These are phyloP conservation scores for Lacanobia wlatinum DNA, from an alignment of 2,888 invertebrate species.

Conservation along the genomic window DNA sequence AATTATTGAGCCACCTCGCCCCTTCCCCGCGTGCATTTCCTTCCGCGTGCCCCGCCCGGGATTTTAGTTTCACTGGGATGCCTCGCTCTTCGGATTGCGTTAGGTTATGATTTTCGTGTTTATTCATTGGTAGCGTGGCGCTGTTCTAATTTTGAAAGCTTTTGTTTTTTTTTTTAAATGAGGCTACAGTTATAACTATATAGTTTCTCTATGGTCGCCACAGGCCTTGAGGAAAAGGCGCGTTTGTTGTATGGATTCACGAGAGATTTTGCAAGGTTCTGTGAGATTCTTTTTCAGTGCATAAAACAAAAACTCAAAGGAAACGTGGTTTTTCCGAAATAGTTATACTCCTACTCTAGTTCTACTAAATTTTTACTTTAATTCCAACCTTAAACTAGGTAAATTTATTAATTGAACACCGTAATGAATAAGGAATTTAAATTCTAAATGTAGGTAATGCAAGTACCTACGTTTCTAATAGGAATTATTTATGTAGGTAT, in stretches of 20 bases:
- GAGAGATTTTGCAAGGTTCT: not conserved
- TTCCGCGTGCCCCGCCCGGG: constrained; percentile 80
- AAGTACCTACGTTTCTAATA: constrained; percentile 14
- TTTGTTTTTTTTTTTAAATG: not conserved
- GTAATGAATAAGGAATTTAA: not conserved
- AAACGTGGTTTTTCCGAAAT: not conserved
- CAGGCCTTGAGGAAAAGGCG: not conserved
- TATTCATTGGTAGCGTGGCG: constrained; percentile 36
- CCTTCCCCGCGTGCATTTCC: constrained; percentile 79
- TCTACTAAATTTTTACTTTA: not conserved
- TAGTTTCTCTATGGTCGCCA: not conserved
- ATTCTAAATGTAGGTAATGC: constrained; percentile 19
- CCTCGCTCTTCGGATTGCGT: constrained; percentile 70
- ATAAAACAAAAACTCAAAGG: not conserved
- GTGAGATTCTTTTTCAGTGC: too few species aligned
- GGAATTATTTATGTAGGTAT: constrained; percentile 41
- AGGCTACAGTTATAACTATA: not conserved
- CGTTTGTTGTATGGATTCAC: not conserved
- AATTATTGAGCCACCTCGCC: constrained; percentile 81
- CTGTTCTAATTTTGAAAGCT: constrained; percentile 38
- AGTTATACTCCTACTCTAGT: too few species aligned
- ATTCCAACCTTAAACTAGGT: not conserved
- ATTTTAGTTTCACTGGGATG: constrained; percentile 74
- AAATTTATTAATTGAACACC: not conserved
- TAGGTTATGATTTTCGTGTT: constrained; percentile 73